Evolutionary conservation across 2,888 invertebrate species (phyloP).

Genomic region (Eudemis profundana): DNA sequence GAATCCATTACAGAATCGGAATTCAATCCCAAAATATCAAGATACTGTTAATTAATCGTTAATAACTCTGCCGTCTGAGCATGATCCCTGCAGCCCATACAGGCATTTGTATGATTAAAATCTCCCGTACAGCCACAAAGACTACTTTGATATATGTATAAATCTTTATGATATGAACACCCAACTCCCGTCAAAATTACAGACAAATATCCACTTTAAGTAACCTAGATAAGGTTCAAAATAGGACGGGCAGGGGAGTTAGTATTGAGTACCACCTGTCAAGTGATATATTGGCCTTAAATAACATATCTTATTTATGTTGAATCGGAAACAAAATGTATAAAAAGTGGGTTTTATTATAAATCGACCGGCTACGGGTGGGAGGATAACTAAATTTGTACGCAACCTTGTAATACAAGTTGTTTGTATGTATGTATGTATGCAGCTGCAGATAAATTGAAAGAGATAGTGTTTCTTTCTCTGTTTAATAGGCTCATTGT

Average conservation of each 20-base stretch:
- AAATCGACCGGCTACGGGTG: slow-evolving; percentile 73
- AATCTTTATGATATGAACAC: slow-evolving; percentile 74
- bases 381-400: slow-evolving; percentile 84
- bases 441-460: slow-evolving; percentile 72
- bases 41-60: slow-evolving; percentile 64
- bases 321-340: slow-evolving; percentile 84
- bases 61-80: slow-evolving; percentile 63
- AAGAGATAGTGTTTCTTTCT: slow-evolving; percentile 70
- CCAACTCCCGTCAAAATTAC: slow-evolving; percentile 50
- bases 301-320: slow-evolving; percentile 86
- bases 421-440: slow-evolving; percentile 61
- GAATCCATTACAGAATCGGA: slow-evolving; percentile 47
- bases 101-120: slow-evolving; percentile 73
- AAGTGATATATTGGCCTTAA: slow-evolving; percentile 85
- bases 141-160: slow-evolving; percentile 82
- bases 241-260: slow-evolving; percentile 51
- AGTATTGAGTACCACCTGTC: slow-evolving; percentile 82
- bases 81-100: slow-evolving; percentile 59
- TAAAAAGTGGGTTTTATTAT: slow-evolving; percentile 82
- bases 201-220: slow-evolving; percentile 57
- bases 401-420: slow-evolving; percentile 74
- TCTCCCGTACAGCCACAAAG: slow-evolving; percentile 82
- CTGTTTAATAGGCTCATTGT: slow-evolving; percentile 67
- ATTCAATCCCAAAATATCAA: slow-evolving; percentile 52
- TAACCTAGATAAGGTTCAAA: slow-evolving; percentile 55